Percentiles rank a stretch among this genome's conserved stretches.
Conservation (phyloP, 2,797 vertebrate genomes). For the Aplochiton taeniatus region DNA sequence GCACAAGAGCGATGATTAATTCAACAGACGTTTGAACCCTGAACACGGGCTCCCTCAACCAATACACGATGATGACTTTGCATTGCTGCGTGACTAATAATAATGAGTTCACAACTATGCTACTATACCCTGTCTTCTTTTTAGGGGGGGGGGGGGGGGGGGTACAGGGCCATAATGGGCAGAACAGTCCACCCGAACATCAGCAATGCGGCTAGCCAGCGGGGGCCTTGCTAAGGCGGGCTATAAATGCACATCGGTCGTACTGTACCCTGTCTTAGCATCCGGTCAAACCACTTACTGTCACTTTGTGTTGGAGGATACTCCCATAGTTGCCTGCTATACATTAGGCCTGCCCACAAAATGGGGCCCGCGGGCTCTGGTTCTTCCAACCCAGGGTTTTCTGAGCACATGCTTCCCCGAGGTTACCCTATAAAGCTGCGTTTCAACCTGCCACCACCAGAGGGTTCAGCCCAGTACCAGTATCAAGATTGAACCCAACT, state of each 20-base stretch:
- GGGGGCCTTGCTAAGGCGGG: no score
- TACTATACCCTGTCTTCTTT: no score
- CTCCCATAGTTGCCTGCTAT: constrained; percentile 27
- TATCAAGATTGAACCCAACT: background rate
- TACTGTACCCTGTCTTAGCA: no score
- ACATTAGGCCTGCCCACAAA: constrained; percentile 26
- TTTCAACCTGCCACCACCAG: background rate
- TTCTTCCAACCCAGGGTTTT: constrained; percentile 44
- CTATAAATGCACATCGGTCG: no score
- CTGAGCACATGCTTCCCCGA: constrained; percentile 29
- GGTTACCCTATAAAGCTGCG: background rate
- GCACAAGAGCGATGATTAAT: constrained; percentile 12
- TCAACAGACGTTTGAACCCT: background rate
- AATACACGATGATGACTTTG: background rate
- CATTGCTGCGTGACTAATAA: no score
- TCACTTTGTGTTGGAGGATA: constrained; percentile 10
- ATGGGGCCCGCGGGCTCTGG: constrained; percentile 29
- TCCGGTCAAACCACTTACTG: no score
- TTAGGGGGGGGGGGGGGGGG: no score
- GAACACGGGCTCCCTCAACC: background rate
- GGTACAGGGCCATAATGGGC: no score
- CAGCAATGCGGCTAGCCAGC: no score
- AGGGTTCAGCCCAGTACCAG: background rate
- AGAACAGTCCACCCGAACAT: no score
- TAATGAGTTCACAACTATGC: no score